phyloP scores from a whole-genome alignment of 2,888 invertebrate genomes.

The Lamproptera curius region DNA sequence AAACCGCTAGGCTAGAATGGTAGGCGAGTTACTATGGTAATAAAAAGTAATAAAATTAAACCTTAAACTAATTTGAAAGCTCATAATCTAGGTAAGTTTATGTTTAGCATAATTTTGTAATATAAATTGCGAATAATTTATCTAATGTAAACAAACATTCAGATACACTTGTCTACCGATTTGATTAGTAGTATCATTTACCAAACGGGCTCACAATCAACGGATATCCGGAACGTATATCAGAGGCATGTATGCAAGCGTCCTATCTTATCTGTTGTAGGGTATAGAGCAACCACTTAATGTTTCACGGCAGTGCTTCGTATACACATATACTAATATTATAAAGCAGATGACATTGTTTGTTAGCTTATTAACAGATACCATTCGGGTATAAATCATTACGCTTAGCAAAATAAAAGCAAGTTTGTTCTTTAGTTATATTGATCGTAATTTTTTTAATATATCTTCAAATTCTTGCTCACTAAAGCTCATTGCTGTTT shows the following conservation, averaged over 20 bases:
- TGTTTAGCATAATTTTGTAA: not conserved
- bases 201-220: slow-evolving; percentile 3
- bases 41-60: not conserved
- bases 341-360: not conserved
- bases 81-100: not conserved
- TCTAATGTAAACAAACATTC: not conserved
- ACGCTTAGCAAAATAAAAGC: too few relatives aligned
- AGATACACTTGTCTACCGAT: not conserved
- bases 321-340: too few relatives aligned
- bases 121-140: not conserved
- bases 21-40: too few relatives aligned
- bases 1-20: too few relatives aligned
- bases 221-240: slow-evolving; percentile 12
- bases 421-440: too few relatives aligned
- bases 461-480: too few relatives aligned
- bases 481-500: too few relatives aligned
- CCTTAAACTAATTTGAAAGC: not conserved
- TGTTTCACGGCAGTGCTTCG: too few relatives aligned
- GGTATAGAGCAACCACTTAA: not conserved
- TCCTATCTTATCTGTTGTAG: slow-evolving; percentile 5
- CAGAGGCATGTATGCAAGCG: not conserved
- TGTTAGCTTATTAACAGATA: not conserved
- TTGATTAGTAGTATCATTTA: not conserved
- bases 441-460: not conserved
- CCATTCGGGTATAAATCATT: not conserved